Base-by-base conservation (phyloP, 2,888 invertebrate species). In the Drosophila atripex region DNA sequence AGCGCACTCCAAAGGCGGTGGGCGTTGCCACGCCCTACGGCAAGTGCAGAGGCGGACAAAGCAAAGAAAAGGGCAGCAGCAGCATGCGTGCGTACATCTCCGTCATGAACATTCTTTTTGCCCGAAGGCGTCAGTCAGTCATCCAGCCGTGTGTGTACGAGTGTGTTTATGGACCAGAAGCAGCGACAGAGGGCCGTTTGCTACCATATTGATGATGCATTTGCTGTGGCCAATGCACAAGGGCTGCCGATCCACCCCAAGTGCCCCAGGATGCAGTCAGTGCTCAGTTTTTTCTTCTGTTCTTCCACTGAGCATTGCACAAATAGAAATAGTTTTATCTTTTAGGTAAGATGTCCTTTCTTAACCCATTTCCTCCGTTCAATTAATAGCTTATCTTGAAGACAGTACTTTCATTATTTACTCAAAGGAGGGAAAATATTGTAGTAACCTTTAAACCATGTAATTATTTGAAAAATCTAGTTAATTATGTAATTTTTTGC, bases 181-280 rank as follows among this genome's bases (percentile, higher is more conserved):
- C 23, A 16, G 14, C 14, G 25, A 5, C 1, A 47, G 12, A 8
- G 23, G n/a, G n/a, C 25, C 45, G 38, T 41, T 39, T 32, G 43
- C 52, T 41, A 38, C 58, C 73, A 72, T 78, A 86, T 87, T 80
- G 88, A 80, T 86, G 88, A 80, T 88, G 88, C 85, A 85, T 78
- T 86, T 84, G 74, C 77, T 75, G 73, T 65, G 78, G 88, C 71
- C 82, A 65, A 49, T 59, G 54, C 71, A 73, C 68, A 73, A 61
- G 56, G 64, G 59, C 59, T 61, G 50, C 23, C 77, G 39, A 30
- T 21, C 18, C 18, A n/a, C 28, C 49, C 49, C 28, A 14, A 28
- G 38, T 28, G 28, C 41, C 41, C 16, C 32, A 30, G 43, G 52
- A 32, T 9, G 30, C 8, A 32, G 6, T 16, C 28, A 28, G 9